phyloP scores from a whole-genome alignment of 1,140 invertebrate genomes.

The Drosophila rufa region DNA sequence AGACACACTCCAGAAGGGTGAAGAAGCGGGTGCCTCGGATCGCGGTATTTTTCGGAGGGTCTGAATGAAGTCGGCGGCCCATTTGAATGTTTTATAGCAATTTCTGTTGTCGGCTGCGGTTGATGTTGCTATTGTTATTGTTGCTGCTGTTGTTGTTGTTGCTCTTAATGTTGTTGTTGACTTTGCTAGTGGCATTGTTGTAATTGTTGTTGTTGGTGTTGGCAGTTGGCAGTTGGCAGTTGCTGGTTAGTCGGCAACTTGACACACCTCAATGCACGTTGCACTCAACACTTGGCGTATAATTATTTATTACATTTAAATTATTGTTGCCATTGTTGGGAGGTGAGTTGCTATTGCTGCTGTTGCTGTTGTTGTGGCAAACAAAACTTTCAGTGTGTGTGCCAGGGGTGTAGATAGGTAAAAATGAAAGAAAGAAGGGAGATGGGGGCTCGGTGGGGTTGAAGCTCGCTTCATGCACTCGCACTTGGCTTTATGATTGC shows the following conservation, averaged over 20 bases:
- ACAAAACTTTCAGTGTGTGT: conserved; percentile 59
- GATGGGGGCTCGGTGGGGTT: conserved; percentile 8
- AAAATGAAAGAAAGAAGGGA: conserved; percentile 14
- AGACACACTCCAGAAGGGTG: not conserved
- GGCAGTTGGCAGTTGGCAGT: conserved; percentile 47
- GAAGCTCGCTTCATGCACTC: conserved; percentile 69
- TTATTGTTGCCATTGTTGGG: conserved; percentile 73
- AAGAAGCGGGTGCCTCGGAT: conserved; percentile 26
- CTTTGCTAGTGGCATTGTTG: not conserved
- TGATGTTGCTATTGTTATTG: conserved; percentile 26
- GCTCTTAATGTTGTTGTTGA: conserved; percentile 36
- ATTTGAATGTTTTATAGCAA: conserved; percentile 56
- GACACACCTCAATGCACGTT: conserved; percentile 81
- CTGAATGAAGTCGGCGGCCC: conserved; percentile 46
- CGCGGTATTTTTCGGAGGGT: conserved; percentile 45
- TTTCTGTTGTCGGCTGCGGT: conserved; percentile 48
- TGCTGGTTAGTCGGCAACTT: conserved; percentile 72
- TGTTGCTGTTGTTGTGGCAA: conserved; percentile 50
- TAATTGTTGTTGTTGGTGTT: conserved; percentile 48
- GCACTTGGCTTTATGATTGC: conserved; percentile 83
- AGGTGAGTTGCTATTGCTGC: conserved; percentile 46
- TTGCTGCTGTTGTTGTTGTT: conserved; percentile 21
- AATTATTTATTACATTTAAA: conserved; percentile 85
- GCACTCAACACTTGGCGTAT: conserved; percentile 81
- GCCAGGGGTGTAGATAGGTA: not conserved